Evolutionary conservation across 2,888 invertebrate genomes (phyloP), one percentile per base, ranked within the genome.

Genomic region (Agrochola lychnidis): DNA sequence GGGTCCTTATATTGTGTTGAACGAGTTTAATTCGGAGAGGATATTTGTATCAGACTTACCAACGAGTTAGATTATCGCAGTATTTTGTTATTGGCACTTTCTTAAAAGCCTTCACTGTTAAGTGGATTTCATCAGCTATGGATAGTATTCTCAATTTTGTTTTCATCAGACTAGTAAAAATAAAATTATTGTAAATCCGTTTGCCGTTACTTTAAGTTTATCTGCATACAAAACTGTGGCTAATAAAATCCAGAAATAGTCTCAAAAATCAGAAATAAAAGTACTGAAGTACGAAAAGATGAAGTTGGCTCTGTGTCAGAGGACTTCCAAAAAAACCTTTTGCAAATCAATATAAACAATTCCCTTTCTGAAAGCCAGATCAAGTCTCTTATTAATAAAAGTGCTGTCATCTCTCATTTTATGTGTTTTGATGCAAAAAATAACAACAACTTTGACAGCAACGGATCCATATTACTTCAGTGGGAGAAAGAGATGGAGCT

Each of bases 1-100:
- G 70, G 45, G 70, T 71, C 10, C 36, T 90, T 90, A 87, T 88
- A n/a, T n/a, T n/a, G 56, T 61, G 45, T 78, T 36, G 66, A 56
- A 56, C n/a, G 36, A 68, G 36, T 56, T n/a, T 19, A 0, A 19
- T 56, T 56, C 7, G 6, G 4, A 40, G n/a, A 10, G 3, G 4
- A 16, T 16, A n/a, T 42, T 9, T 40, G 14, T n/a, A n/a, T 63
- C 40, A 40, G n/a, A 22, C 7, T 40, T 40, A 6, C n/a, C n/a
- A 63, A 40, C 7, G n/a, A 64, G 16, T 42, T 25, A 5, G 2
- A 1, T 25, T 42, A 45, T 64, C 10, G 64, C 42, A 42, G 42
- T 42, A 42, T n/a, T 4, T 9, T 25, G n/a, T 42, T 5, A 64
- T 25, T 25, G 10, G 16, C 16, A 63, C 30, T 30, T 30, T 30